phyloP scores from a whole-genome alignment of 1,140 invertebrate genomes.

The Procambarus virginalis region DNA sequence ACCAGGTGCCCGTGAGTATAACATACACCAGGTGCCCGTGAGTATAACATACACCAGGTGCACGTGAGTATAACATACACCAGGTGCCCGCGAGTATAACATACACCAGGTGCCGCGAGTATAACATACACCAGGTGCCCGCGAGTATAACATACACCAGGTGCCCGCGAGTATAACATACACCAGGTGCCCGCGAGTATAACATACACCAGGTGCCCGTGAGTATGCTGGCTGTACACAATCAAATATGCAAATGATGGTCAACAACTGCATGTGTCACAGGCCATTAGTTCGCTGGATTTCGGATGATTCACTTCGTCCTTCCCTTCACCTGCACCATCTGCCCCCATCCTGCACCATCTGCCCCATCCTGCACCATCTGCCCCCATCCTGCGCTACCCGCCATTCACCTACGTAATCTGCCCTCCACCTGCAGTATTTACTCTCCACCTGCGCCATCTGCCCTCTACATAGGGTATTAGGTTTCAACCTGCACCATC shows the following conservation, averaged over 20 bases:
- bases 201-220: no score
- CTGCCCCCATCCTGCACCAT: neutral
- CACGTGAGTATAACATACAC: no score
- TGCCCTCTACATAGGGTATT: no score
- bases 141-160: no score
- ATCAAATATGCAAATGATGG: neutral
- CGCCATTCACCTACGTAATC: neutral
- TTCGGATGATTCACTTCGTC: constrained; percentile 18
- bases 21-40: no score
- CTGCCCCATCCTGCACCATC: neutral
- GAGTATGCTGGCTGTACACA: no score
- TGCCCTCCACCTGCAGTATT: neutral
- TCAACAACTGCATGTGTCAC: constrained; percentile 18
- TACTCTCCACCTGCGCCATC: neutral
- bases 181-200: no score
- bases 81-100: no score
- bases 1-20: no score
- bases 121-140: neutral
- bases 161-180: neutral
- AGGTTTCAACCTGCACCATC: no score
- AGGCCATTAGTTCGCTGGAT: constrained; percentile 26
- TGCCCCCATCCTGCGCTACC: neutral
- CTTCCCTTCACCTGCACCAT: neutral
- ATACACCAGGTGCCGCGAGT: neutral
- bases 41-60: no score